Percentiles rank a stretch among this genome's conserved stretches.
These are phyloP conservation scores for Dryocosmus kuriphilus DNA, from an alignment of 2,888 invertebrate genomes.

Conservation along the genomic window DNA sequence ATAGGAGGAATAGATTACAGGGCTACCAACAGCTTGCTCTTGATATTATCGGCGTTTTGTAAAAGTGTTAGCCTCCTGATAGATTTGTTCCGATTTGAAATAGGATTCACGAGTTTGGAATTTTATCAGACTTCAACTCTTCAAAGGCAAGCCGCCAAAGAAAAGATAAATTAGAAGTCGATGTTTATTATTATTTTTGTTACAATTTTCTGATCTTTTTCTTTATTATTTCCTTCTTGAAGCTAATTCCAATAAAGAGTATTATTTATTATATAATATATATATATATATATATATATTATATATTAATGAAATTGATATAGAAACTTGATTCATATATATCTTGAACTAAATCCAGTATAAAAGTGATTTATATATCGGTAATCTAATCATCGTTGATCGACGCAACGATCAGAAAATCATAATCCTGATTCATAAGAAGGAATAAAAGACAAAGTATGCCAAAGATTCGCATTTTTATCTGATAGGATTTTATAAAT, in stretches of 20 bases:
- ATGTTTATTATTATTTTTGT: no score
- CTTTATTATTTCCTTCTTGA: no score
- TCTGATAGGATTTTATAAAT: not conserved
- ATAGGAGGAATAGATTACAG: constrained; percentile 57
- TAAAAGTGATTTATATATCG: no score
- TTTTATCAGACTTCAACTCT: constrained; percentile 11
- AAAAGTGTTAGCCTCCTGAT: constrained; percentile 35
- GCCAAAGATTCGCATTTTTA: not conserved
- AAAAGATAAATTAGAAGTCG: not conserved
- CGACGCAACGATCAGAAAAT: not conserved
- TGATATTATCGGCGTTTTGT: constrained; percentile 58
- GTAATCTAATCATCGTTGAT: no score
- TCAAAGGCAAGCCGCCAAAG: not conserved
- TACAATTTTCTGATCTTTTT: no score
- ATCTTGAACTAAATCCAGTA: no score
- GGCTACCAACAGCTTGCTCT: constrained; percentile 61
- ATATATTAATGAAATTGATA: no score
- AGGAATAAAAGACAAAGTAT: not conserved
- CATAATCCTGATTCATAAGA: not conserved
- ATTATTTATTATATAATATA: no score
- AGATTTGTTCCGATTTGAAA: constrained; percentile 10
- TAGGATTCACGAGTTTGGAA: not conserved
- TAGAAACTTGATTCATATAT: no score
- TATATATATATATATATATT: no score
- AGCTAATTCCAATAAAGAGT: no score